Percentiles rank a stretch among this genome's conserved stretches.
Conservation (phyloP, 2,888 invertebrate genomes). For the Taphrorychus bicolor region DNA sequence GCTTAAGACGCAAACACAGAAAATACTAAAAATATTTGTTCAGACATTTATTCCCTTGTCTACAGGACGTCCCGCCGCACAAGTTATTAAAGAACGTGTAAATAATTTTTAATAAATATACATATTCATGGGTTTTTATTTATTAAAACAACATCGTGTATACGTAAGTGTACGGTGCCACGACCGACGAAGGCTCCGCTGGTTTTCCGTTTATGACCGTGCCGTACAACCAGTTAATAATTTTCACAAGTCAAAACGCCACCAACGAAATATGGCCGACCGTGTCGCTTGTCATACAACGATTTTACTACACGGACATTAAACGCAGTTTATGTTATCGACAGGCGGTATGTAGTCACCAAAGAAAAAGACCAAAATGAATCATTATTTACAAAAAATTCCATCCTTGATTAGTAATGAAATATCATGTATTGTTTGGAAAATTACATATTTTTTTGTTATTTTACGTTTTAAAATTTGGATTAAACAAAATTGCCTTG, state of each 20-base stretch:
- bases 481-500: no score
- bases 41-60: slow-evolving; percentile 28
- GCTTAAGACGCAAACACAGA: slow-evolving; percentile 7
- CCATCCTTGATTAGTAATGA: no score
- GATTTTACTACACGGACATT: slow-evolving; percentile 35
- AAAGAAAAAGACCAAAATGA: no score
- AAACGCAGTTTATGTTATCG: slow-evolving; percentile 29
- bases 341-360: slow-evolving; percentile 12
- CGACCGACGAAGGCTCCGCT: slow-evolving; percentile 1
- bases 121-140: slow-evolving; percentile 32
- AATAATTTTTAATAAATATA: slow-evolving; percentile 29
- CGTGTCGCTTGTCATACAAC: slow-evolving; percentile 33
- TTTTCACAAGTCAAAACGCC: slow-evolving; percentile 29
- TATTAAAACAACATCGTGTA: slow-evolving; percentile 18
- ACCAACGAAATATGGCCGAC: slow-evolving; percentile 29
- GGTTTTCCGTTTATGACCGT: slow-evolving; percentile 24
- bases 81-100: slow-evolving; percentile 28
- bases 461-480: no score
- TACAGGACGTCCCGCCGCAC: slow-evolving; percentile 28
- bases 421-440: no score
- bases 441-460: no score
- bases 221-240: slow-evolving; percentile 31
- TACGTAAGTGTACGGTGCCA: slow-evolving; percentile 19
- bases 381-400: no score
- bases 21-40: slow-evolving; percentile 21